A percentile compares a stretch with the other conserved stretches of the same genome.
phyloP scores from a whole-genome alignment of 2,797 vertebrate genomes.

The Gambusia yucatana region DNA sequence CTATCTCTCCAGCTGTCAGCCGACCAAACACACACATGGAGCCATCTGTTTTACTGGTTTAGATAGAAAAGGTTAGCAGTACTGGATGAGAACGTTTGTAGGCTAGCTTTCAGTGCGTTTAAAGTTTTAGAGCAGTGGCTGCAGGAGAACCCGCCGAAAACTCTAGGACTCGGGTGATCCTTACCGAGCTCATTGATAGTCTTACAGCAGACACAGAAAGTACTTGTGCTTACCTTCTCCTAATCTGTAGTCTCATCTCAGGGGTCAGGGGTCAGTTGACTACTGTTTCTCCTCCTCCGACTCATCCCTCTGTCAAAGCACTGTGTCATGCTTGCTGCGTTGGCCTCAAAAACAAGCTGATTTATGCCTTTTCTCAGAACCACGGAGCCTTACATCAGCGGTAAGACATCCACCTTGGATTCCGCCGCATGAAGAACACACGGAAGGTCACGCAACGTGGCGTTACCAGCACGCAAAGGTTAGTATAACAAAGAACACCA shows the following conservation, averaged over 20 bases:
- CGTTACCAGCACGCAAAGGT: slow-evolving; percentile 59
- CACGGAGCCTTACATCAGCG: not conserved
- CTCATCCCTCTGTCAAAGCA: not conserved
- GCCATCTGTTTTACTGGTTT: not conserved
- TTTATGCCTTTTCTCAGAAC: not conserved
- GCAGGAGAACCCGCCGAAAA: not conserved
- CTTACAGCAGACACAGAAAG: slow-evolving; percentile 36
- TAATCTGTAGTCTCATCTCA: slow-evolving; percentile 60
- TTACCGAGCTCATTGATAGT: slow-evolving; percentile 22
- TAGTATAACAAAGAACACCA: slow-evolving; percentile 1
- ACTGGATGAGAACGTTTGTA: not conserved
- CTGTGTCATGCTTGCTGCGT: slow-evolving; percentile 7
- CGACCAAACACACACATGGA: not conserved
- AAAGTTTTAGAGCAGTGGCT: not conserved
- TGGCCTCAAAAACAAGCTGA: slow-evolving; percentile 15
- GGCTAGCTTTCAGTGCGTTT: not conserved
- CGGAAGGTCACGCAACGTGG: not conserved
- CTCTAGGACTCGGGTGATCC: slow-evolving; percentile 29
- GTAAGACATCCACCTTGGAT: not conserved
- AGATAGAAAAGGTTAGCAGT: not conserved
- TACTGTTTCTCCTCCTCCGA: slow-evolving; percentile 51
- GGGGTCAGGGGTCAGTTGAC: slow-evolving; percentile 49
- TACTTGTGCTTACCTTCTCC: slow-evolving; percentile 40
- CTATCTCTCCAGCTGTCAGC: not conserved
- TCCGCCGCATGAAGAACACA: slow-evolving; percentile 2